Conservation (phyloP, 2,797 vertebrate species). For the Cirrhinus mrigala region DNA sequence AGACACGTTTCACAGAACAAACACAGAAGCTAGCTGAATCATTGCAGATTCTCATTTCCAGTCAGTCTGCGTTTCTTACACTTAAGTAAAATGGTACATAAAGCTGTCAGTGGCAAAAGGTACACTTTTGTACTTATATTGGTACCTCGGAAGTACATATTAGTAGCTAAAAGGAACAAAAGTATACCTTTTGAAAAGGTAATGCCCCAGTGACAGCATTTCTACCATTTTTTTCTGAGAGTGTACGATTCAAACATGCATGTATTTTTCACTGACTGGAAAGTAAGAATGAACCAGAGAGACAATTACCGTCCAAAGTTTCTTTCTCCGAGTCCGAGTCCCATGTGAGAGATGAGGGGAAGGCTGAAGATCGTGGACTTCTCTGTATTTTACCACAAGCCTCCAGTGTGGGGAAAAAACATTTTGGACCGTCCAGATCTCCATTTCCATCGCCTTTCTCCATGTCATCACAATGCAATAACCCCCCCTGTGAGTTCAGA, state of each 20-base stretch:
- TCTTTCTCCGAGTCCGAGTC: constrained; percentile 86
- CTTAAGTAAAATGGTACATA: background rate
- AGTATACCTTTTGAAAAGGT: background rate
- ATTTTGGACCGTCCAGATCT: constrained; percentile 58
- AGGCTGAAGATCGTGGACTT: constrained; percentile 77
- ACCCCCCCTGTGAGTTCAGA: constrained; percentile 65
- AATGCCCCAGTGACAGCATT: background rate
- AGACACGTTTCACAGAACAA: constrained; percentile 34
- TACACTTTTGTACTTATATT: background rate
- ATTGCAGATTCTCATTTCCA: background rate
- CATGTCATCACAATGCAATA: constrained; percentile 56
- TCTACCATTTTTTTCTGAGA: background rate
- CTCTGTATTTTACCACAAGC: constrained; percentile 69
- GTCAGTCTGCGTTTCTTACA: background rate
- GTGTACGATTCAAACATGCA: background rate
- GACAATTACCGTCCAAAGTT: constrained; percentile 76
- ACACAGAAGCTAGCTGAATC: constrained; percentile 14
- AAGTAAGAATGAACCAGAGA: constrained; percentile 2
- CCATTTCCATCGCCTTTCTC: constrained; percentile 58
- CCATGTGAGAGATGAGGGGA: constrained; percentile 83
- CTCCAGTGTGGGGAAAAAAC: constrained; percentile 60
- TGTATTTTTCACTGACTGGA: background rate
- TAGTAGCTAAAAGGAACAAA: background rate
- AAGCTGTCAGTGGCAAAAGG: background rate
- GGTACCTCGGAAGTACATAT: background rate